Base-by-base conservation (phyloP, 1,140 invertebrate genomes). In the Dufourea novaeangliae region DNA sequence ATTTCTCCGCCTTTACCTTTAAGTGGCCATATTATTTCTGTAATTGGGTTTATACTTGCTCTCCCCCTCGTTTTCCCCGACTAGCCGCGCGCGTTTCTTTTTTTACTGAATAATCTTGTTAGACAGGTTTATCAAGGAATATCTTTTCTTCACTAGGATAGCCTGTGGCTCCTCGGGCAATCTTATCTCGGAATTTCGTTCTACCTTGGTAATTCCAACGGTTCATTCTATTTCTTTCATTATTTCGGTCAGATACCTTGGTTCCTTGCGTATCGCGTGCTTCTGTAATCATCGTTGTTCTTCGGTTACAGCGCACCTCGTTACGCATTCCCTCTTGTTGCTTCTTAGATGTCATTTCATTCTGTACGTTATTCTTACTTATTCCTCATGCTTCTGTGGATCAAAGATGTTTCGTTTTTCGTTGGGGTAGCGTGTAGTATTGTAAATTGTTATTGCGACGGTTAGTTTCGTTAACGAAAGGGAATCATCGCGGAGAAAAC, bases 51-150 rank as follows among this genome's bases (percentile, higher is more conserved):
- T 29, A 59, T n/a, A n/a, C 11, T 37, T 37, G 20, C n/a, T n/a
- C n/a, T 50, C n/a, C 32, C 57, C 22, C 57, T 61, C 29, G 14
- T 61, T 61, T 37, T 11, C 10, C 8, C 11, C 32, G 34, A 17
- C 10, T 25, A 25, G 59, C 59, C 37, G 3, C 29, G 37, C n/a
- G n/a, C n/a, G n/a, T n/a, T n/a, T n/a, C n/a, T n/a, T 41, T 25
- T 62, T 62, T 39, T 39, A 17, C 20, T n/a, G 17, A n/a, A n/a
- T 25, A 62, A 39, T 41, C 12, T 27, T 12, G 37, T 44, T 12
- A 4, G n/a, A 39, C 68, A 25, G 54, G 7, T 70, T 70, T 44
- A 59, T 22, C 22, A 70, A 70, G 27, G 37, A 70, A 25, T 34
- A 11, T 3, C 8, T 59, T 37, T n/a, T 56, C 7, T 34, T 52